Evolutionary conservation across 1,140 invertebrate genomes (phyloP).

Genomic region (Drosophila melanica): DNA sequence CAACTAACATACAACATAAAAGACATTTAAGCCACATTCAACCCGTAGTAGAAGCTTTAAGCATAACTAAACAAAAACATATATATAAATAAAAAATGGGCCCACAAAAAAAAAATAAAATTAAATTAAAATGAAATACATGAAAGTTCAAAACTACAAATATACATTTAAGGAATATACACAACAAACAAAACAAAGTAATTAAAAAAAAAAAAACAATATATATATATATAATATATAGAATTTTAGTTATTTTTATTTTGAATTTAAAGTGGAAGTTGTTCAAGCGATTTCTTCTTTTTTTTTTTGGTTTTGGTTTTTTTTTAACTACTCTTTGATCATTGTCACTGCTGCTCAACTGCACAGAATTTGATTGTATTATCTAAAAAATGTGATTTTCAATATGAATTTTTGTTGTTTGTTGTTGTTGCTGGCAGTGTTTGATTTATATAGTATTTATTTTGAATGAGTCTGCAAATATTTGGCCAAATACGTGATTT

Average conservation of each 20-base stretch:
- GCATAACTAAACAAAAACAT: slow-evolving; percentile 28
- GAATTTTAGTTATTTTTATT: slow-evolving; percentile 15
- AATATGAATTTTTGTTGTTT: slow-evolving; percentile 35
- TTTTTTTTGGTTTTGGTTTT: slow-evolving; percentile 23
- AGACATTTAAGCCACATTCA: slow-evolving; percentile 8
- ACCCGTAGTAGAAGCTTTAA: slow-evolving; percentile 31
- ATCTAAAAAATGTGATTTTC: slow-evolving; percentile 4
- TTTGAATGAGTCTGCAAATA: slow-evolving; percentile 11
- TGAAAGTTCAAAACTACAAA: slow-evolving; percentile 39
- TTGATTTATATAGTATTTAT: background rate
- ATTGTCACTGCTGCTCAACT: slow-evolving; percentile 77
- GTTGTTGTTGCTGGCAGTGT: slow-evolving; percentile 32
- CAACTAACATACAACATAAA: slow-evolving; percentile 34
- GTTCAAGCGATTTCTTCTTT: slow-evolving; percentile 50
- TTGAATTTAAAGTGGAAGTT: slow-evolving; percentile 41
- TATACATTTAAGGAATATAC: slow-evolving; percentile 33
- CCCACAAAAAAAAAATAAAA: slow-evolving; percentile 34
- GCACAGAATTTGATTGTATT: slow-evolving; percentile 45
- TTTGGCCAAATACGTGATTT: slow-evolving; percentile 14
- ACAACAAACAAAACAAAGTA: slow-evolving; percentile 35
- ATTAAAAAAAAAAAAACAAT: slow-evolving; percentile 17
- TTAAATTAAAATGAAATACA: slow-evolving; percentile 29
- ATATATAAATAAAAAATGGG: slow-evolving; percentile 21
- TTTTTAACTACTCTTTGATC: slow-evolving; percentile 35
- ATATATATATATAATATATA: slow-evolving; percentile 16